Percentiles rank a stretch among this genome's conserved stretches.
Conservation (phyloP, 2,113 vertebrate species). For the Cercopithecus mona region DNA sequence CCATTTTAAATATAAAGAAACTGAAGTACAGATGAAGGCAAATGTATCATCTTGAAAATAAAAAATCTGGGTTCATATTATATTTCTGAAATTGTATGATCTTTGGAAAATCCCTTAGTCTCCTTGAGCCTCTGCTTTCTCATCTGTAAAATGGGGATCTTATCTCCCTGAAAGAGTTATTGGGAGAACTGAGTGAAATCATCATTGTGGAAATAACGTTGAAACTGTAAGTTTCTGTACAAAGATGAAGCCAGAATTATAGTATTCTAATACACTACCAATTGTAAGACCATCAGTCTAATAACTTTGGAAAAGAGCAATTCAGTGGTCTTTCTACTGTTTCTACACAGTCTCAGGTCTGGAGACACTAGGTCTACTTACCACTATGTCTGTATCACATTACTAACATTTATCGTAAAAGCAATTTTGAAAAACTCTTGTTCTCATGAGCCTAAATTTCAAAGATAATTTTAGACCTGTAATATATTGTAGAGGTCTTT, state of each 20-base stretch:
- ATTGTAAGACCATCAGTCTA: not conserved
- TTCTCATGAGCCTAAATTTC: slow-evolving; percentile 37
- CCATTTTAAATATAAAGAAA: slow-evolving; percentile 28
- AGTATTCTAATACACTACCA: not conserved
- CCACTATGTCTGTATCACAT: not conserved
- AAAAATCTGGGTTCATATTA: slow-evolving; percentile 60
- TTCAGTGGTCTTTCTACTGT: not conserved
- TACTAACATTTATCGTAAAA: slow-evolving; percentile 51
- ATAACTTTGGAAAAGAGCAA: not conserved
- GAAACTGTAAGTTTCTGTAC: not conserved
- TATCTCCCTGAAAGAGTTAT: not conserved
- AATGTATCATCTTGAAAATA: not conserved
- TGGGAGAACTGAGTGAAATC: not conserved
- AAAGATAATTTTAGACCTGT: slow-evolving; percentile 42
- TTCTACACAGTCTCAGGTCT: not conserved
- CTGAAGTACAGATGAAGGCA: not conserved
- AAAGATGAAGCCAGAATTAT: not conserved
- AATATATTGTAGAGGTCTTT: not conserved
- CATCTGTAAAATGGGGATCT: not conserved
- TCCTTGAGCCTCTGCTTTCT: slow-evolving; percentile 3
- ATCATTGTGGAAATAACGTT: not conserved
- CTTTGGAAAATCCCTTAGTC: not conserved
- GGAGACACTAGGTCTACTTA: not conserved
- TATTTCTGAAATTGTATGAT: slow-evolving; percentile 23
- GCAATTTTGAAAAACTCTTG: slow-evolving; percentile 13